Evolutionary conservation across 92 coral and sea anemone genomes (phyloP), one percentile per base, ranked within the genome.

Genomic region (Zoanthus sansibaricus): DNA sequence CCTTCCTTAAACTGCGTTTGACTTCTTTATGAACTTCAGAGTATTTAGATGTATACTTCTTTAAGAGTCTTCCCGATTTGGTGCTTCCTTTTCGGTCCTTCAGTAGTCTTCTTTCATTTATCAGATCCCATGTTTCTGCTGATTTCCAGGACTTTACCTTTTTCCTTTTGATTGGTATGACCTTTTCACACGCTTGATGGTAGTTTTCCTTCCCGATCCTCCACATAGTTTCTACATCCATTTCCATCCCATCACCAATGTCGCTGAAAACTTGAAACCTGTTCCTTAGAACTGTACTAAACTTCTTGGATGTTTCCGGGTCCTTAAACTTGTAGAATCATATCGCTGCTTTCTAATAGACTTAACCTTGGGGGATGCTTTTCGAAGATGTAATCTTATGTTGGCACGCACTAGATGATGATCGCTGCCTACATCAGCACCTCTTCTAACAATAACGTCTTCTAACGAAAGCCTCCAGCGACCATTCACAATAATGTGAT

Each of bases 291-390:
- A 70, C 74, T 70, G 74, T 70, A 70, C 47, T 30, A 70, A 70
- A 70, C 74, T 70, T 70, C 74, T 70, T 70, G 74, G 13, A 70
- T 70, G 74, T 70, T 70, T 70, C 74, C 74, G 74, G 1, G 74
- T 70, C 74, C 74, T 70, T 70, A 70, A 46, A 70, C 74, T 70
- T 70, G 74, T 21, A 70, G 45, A 70, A 70, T 70, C 45, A 70
- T 70, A 70, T 70, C 74, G 74, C 74, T 70, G 74, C 44, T 70
- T 70, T 70, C 74, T 70, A 45, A 70, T 62, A 62, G 1, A 62
- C 70, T 15, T 62, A 25, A 25, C 25, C 25, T 25, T 25, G 25
- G 45, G 45, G 74, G 74, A 45, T 70, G 74, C 74, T 70, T 70
- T 70, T 70, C 74, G 21, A 70, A 70, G 74, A 70, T 25, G 74